Percentiles rank a stretch among this genome's conserved stretches.
Conservation (phyloP, 2,888 invertebrate genomes). For the Synanthedon andrenaeformis region DNA sequence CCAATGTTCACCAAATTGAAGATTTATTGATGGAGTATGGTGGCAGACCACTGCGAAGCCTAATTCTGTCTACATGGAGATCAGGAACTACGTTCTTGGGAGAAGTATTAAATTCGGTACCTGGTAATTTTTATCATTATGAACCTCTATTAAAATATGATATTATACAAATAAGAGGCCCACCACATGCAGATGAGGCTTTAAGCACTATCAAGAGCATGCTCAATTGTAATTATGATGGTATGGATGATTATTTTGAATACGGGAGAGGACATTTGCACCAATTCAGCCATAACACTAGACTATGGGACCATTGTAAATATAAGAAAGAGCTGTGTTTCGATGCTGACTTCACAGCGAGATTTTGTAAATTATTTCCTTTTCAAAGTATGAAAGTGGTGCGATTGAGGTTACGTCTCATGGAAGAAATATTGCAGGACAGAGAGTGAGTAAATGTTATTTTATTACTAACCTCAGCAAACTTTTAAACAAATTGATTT, state of each 20-base stretch:
- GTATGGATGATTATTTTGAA: conserved; percentile 80
- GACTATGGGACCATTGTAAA: conserved; percentile 86
- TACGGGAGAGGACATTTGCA: conserved; percentile 82
- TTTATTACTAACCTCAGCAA: background rate
- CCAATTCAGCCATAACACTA: conserved; percentile 86
- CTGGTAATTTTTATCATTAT: conserved; percentile 90
- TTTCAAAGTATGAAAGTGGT: conserved; percentile 92
- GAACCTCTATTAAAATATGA: conserved; percentile 88
- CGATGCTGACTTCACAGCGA: conserved; percentile 75
- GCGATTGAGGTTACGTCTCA: conserved; percentile 78
- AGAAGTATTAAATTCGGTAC: conserved; percentile 84
- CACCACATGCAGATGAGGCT: conserved; percentile 77
- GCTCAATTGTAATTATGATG: conserved; percentile 81
- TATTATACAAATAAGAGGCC: conserved; percentile 83
- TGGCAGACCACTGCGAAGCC: conserved; percentile 79
- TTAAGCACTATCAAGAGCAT: conserved; percentile 77
- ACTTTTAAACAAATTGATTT: background rate
- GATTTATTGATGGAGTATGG: conserved; percentile 77
- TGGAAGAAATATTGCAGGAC: conserved; percentile 78
- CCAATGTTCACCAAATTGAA: conserved; percentile 66
- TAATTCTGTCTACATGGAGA: conserved; percentile 90
- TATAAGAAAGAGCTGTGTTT: conserved; percentile 61
- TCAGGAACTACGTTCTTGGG: conserved; percentile 92
- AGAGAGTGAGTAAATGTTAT: conserved; percentile 69
- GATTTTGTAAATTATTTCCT: conserved; percentile 86